Base-by-base conservation (phyloP, 2,113 vertebrate species). In the Caranx ignobilis region DNA sequence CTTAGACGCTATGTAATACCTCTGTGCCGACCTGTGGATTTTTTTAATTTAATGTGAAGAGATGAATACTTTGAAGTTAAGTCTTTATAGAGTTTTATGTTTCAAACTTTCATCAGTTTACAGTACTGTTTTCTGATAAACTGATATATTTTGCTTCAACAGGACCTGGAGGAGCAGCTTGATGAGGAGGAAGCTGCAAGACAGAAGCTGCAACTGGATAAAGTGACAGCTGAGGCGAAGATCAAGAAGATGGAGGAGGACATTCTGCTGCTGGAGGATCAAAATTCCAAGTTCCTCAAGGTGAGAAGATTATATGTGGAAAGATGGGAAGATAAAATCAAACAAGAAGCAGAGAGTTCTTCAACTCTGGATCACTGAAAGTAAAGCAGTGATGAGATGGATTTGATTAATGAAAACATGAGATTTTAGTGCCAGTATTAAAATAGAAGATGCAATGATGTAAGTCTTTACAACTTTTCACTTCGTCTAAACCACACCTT, bases 181-280 rank as follows among this genome's bases (percentile, higher is more conserved):
- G 98, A 99, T 56, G 98, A 99, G 88, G 98, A 99, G 75, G 98
- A 99, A 73, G 97, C 97, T 41, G 98, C 97, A 10, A 94, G 98
- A 31, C 98, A 99, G 92, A 99, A 99, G 85, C 92, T 99, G 13
- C 98, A 99, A 91, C 93, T 99, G 73, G 98, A 99, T 66, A 99
- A 99, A 88, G 98, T 99, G 74, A 99, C 98, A 0, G 97, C 98
- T 1, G 98, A 99, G 84, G 96, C 98, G 0, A 99, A 99, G 88
- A 98, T 99, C 81, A 99, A 99, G 90, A 99, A 99, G 93, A 97
- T 99, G 96, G 98, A 99, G 71, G 98, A 99, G 88, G 98, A 99
- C 84, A 97, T 99, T 84, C 94, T 99, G 6, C 92, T 97, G 69
- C 82, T 99, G 3, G 98, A 99, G 86, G 98, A 99, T 95, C 97